Conservation (phyloP, 2,113 vertebrate genomes). For the Odontophorus gujanensis region DNA sequence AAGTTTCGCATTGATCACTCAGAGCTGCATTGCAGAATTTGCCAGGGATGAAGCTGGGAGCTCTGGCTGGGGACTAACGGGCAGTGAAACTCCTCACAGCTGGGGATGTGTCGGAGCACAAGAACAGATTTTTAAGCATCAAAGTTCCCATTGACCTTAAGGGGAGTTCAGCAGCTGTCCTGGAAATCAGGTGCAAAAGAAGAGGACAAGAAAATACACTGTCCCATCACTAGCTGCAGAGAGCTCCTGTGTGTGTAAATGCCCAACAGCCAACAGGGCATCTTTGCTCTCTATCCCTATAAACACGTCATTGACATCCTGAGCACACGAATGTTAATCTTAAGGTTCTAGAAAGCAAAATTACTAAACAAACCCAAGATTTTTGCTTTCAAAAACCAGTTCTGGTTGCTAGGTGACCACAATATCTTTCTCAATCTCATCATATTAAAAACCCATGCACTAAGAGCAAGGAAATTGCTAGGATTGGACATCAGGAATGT, state of each 20-base stretch:
- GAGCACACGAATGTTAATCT: not conserved
- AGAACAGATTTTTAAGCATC: not conserved
- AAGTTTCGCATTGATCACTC: slow-evolving; percentile 50
- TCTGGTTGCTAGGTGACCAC: slow-evolving; percentile 69
- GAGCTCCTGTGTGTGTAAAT: fast-evolving
- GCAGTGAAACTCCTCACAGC: slow-evolving; percentile 39
- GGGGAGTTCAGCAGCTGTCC: not conserved
- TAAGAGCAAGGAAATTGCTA: slow-evolving; percentile 32
- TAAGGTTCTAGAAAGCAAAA: slow-evolving; percentile 18
- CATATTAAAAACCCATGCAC: not conserved
- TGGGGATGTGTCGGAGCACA: not conserved
- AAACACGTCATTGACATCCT: not conserved
- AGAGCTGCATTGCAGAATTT: slow-evolving; percentile 65
- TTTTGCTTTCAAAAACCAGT: slow-evolving; percentile 20
- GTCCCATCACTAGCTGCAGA: not conserved
- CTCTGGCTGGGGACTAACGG: slow-evolving; percentile 11
- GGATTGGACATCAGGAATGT: slow-evolving; percentile 31
- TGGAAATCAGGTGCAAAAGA: not conserved
- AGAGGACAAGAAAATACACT: not conserved
- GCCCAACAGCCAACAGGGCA: not conserved
- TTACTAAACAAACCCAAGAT: not conserved
- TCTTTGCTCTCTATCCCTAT: not conserved
- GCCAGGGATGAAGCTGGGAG: slow-evolving; percentile 44
- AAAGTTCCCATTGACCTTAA: not conserved
- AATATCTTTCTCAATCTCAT: slow-evolving; percentile 11